These are phyloP conservation scores for Agonopterix arenella DNA, from an alignment of 2,888 invertebrate species.

Conservation along the genomic window DNA sequence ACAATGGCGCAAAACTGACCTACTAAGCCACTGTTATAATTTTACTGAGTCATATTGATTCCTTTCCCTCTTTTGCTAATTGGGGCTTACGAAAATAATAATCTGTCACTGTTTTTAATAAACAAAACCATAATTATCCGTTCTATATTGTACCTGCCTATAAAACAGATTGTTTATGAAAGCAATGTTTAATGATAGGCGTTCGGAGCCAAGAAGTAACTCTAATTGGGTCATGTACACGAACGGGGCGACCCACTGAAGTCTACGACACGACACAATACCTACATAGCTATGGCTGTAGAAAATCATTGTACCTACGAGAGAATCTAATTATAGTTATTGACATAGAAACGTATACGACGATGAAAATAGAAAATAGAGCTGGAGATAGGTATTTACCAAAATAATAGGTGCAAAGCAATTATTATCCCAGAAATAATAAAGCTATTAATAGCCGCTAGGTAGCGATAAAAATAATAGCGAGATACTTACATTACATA, in stretches of 20 bases:
- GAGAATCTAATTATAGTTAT: conserved; percentile 7
- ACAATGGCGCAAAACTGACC: no score
- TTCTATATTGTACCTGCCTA: no score
- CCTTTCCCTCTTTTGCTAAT: no score
- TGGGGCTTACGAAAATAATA: no score
- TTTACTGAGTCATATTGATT: no score
- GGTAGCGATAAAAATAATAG: conserved; percentile 50
- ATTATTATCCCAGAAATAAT: conserved; percentile 47
- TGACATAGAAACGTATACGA: conserved; percentile 3
- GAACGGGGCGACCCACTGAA: no score
- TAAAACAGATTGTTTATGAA: no score
- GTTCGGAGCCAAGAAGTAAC: background rate
- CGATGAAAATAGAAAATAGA: conserved; percentile 5
- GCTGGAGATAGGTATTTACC: conserved; percentile 8
- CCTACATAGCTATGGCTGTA: no score
- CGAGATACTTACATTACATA: conserved; percentile 16
- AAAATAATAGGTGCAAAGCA: conserved; percentile 38
- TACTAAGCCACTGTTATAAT: no score
- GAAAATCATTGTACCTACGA: conserved; percentile 1
- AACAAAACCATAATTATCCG: no score
- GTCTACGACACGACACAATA: no score
- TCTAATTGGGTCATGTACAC: conserved; percentile 3
- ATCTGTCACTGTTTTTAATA: no score
- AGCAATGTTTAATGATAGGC: background rate
- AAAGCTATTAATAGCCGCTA: conserved; percentile 56